phyloP scores from a whole-genome alignment of 1,140 invertebrate species.

The Procambarus clarkii region DNA sequence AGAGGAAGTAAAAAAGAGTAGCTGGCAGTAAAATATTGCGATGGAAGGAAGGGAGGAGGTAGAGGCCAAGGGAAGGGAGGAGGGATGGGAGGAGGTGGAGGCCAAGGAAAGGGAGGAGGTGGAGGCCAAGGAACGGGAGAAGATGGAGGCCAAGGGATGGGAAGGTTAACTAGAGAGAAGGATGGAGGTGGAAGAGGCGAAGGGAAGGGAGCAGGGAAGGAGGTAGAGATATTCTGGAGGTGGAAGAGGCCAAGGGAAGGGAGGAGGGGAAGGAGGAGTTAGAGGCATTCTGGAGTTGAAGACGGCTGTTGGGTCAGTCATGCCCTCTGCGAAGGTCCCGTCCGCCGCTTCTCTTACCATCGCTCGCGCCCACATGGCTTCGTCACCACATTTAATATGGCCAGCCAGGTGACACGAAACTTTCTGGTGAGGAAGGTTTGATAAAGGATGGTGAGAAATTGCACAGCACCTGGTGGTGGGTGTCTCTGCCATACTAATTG shows the following conservation, averaged over 20 bases:
- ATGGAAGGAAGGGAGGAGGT: too few species aligned
- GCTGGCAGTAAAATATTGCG: too few species aligned
- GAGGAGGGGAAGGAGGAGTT: not conserved
- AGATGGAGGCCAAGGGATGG: too few species aligned
- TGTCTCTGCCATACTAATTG: slow-evolving; percentile 34
- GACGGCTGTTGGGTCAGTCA: not conserved
- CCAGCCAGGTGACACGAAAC: not conserved
- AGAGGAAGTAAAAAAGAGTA: too few species aligned
- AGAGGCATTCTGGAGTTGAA: not conserved
- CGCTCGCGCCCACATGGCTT: slow-evolving; percentile 16
- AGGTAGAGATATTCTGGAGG: not conserved
- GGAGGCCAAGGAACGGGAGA: too few species aligned
- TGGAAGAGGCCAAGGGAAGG: not conserved
- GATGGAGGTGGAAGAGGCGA: not conserved
- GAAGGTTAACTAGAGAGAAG: not conserved
- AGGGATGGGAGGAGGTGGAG: too few species aligned
- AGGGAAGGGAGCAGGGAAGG: not conserved
- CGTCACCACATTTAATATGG: not conserved
- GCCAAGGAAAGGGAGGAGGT: too few species aligned
- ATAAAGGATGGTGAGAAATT: not conserved
- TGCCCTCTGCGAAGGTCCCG: slow-evolving; percentile 26
- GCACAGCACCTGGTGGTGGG: slow-evolving; percentile 12
- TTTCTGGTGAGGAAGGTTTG: not conserved
- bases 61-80: too few species aligned
- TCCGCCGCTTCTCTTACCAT: not conserved